Conservation (phyloP, 1,140 invertebrate species). For the Colletes latitarsis region DNA sequence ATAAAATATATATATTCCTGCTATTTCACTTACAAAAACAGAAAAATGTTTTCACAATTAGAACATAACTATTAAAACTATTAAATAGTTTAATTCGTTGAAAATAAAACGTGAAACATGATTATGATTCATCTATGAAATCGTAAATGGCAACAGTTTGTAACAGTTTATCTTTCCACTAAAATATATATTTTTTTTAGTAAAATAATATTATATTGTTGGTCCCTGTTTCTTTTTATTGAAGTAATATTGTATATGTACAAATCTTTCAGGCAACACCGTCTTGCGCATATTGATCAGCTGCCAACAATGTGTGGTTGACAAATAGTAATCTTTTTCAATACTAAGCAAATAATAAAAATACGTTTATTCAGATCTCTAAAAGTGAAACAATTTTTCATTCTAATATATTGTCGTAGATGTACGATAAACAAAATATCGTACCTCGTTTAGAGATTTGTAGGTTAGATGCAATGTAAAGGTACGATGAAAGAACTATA, state of each 20-base stretch:
- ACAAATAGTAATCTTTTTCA: not conserved
- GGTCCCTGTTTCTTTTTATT: not conserved
- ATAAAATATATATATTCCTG: not conserved
- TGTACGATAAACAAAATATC: not conserved
- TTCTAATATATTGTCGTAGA: not conserved
- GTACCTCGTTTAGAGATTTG: not conserved
- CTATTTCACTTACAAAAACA: not conserved
- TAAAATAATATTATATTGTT: not conserved
- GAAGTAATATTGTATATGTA: slow-evolving; percentile 19
- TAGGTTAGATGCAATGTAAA: slow-evolving; percentile 54
- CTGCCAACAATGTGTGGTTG: slow-evolving; percentile 16
- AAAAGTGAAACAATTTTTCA: not conserved
- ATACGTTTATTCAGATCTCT: not conserved
- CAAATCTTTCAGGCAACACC: slow-evolving; percentile 15
- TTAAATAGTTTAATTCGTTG: not conserved
- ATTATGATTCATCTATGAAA: not conserved
- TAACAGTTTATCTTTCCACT: not conserved
- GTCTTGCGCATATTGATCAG: slow-evolving; percentile 48
- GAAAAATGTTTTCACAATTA: not conserved
- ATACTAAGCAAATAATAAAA: not conserved
- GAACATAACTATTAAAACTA: not conserved
- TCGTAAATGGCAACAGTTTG: not conserved
- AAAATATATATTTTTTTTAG: not conserved
- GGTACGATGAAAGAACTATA: slow-evolving; percentile 40
- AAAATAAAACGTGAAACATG: not conserved